Evolutionary conservation across 2,888 invertebrate species (phyloP), one percentile per base, ranked within the genome.

Genomic region (Callyntrura guangdongensis): DNA sequence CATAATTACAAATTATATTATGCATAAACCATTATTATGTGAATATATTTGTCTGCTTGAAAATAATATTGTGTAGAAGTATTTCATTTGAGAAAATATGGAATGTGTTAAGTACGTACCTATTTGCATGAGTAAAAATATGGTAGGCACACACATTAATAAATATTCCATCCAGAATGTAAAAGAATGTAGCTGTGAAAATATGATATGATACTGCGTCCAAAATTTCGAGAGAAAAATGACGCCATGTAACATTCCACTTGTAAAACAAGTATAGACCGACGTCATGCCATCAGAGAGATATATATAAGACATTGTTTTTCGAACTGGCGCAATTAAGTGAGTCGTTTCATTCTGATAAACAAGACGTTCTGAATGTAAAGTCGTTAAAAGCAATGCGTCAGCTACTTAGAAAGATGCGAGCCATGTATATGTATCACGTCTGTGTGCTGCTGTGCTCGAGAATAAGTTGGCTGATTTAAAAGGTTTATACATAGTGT

Each of bases 351-450:
- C 79, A 84, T 69, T 64, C 61, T 45, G 56, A 84, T 84, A 87
- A 87, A 89, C 84, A 89, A 89, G 67, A 25, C 12, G 49, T 59
- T 89, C 89, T 79, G 77, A 89, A 89, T 84, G 85, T 84, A 89
- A 89, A 77, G 64, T 84, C 27, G 82, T 82, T 82, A 82, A 47
- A 61, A 59, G 64, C 61, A 77, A 45, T 82, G 64, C 82, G 82
- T 64, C 11, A 82, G 61, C 64, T 64, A 14, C 14, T 56, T 27
- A 3, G 20, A 1, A 12, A 27, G 59, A 27, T 27, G 47, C 0
- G 6, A 61, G 61, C 3, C 12, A 61, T 61, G 61, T 22, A 8
- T 67, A 2, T 36, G 20, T 53, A 9, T 36, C 36, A 4, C 36
- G 2, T 53, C 27, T 36, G 36, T 36, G 36, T 8, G 11, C 53